Conservation (phyloP, 2,888 invertebrate species). For the Macroteleia sp. region DNA sequence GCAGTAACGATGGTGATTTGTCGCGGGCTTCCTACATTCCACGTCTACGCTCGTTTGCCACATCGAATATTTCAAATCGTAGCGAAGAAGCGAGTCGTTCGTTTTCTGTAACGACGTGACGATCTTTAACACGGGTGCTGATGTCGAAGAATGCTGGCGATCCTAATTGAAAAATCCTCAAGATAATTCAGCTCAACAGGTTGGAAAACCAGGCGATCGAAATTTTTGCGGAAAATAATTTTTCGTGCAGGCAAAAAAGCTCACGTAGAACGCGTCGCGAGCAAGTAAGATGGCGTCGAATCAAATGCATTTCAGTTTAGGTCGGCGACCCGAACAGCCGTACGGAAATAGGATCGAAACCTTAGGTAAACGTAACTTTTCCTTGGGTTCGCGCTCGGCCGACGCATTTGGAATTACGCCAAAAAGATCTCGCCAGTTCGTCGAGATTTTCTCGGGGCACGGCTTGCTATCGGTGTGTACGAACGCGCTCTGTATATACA, state of each 20-base stretch:
- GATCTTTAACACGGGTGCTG: conserved; percentile 23
- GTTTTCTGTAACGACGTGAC: conserved; percentile 20
- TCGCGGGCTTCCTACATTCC: conserved; percentile 44
- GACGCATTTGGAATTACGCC: conserved; percentile 79
- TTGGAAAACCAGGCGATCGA: not conserved
- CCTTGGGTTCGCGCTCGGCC: conserved; percentile 73
- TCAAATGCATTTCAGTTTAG: conserved; percentile 62
- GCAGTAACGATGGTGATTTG: conserved; percentile 60
- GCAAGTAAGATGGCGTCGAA: conserved; percentile 45
- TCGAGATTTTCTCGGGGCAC: conserved; percentile 57
- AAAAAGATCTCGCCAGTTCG: conserved; percentile 73
- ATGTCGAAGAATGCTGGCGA: conserved; percentile 6
- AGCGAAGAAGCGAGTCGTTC: conserved; percentile 19
- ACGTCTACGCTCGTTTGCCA: conserved; percentile 37
- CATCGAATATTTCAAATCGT: conserved; percentile 42
- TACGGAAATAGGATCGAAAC: conserved; percentile 81
- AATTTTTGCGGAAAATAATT: too few relatives aligned
- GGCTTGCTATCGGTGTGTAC: conserved; percentile 31
- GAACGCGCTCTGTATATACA: conserved; percentile 30
- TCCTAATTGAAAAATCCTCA: conserved; percentile 14
- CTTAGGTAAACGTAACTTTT: conserved; percentile 81
- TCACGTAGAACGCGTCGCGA: not conserved
- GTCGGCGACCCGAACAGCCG: conserved; percentile 74
- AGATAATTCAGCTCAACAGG: not conserved
- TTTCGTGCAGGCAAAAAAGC: too few relatives aligned